Conservation (phyloP, 2,888 invertebrate genomes). For the Malthinus flaveolus region DNA sequence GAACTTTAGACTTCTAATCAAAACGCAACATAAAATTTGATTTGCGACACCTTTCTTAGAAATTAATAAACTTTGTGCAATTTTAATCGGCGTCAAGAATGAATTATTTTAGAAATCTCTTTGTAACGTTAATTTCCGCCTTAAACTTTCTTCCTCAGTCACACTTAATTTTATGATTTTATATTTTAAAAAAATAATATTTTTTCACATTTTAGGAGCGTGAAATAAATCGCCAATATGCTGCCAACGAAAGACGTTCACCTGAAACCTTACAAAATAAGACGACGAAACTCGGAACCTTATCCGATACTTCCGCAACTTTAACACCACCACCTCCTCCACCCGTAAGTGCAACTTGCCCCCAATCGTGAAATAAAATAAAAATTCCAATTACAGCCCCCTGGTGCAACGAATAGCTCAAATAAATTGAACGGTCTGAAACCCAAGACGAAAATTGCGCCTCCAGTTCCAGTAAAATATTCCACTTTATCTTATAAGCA, state of each 20-base stretch:
- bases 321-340: conserved; percentile 63
- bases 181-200: conserved; percentile 4
- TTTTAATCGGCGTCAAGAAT: background rate
- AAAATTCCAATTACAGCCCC: conserved; percentile 14
- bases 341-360: conserved; percentile 56
- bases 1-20: too few relatives aligned
- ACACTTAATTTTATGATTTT: too few relatives aligned
- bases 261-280: conserved; percentile 42
- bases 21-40: too few relatives aligned
- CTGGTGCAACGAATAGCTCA: conserved; percentile 2
- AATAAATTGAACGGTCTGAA: conserved; percentile 26
- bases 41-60: background rate
- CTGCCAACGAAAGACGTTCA: conserved; percentile 46
- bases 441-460: conserved; percentile 47
- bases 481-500: conserved; percentile 45
- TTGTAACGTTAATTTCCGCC: background rate
- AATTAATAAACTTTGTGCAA: background rate
- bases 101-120: background rate
- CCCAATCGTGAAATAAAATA: background rate
- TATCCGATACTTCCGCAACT: conserved; percentile 7
- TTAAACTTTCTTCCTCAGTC: conserved; percentile 1
- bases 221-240: conserved; percentile 43
- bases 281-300: conserved; percentile 36
- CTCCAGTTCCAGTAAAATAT: conserved; percentile 48
- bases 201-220: conserved; percentile 45